Base-by-base conservation (phyloP, 2,113 vertebrate species). In the Cariama cristata region DNA sequence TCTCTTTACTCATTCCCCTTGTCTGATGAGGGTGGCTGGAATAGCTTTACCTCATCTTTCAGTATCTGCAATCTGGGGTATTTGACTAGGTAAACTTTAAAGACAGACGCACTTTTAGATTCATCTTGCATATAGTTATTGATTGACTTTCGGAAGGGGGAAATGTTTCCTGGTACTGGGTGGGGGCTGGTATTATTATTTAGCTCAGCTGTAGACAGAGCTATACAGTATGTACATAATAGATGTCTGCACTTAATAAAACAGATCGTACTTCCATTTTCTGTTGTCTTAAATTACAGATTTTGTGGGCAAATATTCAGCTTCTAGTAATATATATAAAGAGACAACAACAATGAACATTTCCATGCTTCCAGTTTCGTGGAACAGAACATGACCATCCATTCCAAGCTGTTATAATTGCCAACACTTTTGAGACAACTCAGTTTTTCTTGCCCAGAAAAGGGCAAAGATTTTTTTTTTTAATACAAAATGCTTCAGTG, bases 401-500 rank as follows among this genome's bases (percentile, higher is more conserved):
- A 66, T 86, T 89, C 72, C 64, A 86, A 94, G 38, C 24, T 42
- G 30, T 90, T 69, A 21, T 5, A 77, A 77, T 86, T 92, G 82
- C 56, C 50, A 68, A 3, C 33, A 53, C 42, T 92, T 90, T 38
- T 88, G 42, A 90, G 86, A 73, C 49, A 80, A 64, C 8, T 0
- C 27, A 23, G 12, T 73, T 90, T 30, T 91, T 91, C 92, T 88
- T 94, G 45, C 59, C 38, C 83, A 95, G 88, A 91, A 95, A 91
- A 96, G 72, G 86, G 32, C 49, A 88, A 81, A 83, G 9, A 38
- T 50, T 66, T 38, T 23, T 85, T 93, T 52, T 81, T 90, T 60
- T 21, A 60, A 30, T 30, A 67, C 10, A 63, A 76, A 90, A 74
- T 11, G 4, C 26, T 91, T 86, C 42, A 47, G 19, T 66, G 52